phyloP scores from a whole-genome alignment of 2,113 vertebrate species.

The Mystacornis crossleyi region DNA sequence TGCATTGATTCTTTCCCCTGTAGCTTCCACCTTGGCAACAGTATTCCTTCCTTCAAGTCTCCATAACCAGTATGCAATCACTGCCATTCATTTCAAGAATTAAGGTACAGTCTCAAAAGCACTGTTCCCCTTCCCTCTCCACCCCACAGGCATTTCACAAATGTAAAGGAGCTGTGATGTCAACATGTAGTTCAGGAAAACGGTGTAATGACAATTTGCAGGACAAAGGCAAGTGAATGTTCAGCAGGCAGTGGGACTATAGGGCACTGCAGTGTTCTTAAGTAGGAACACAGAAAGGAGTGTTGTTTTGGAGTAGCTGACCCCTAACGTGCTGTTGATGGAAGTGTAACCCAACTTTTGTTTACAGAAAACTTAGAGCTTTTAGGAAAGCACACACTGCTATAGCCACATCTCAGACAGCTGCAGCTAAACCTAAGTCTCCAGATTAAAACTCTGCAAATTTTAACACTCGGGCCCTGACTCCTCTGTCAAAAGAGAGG shows the following conservation, averaged over 20 bases:
- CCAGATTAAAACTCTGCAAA: neutral
- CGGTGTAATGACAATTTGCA: neutral
- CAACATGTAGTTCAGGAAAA: neutral
- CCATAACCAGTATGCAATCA: neutral
- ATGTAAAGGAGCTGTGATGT: neutral
- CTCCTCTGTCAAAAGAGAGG: neutral
- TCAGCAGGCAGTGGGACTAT: neutral
- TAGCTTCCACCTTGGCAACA: neutral
- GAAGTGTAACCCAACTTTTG: neutral
- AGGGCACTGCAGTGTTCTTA: neutral
- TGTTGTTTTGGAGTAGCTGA: neutral
- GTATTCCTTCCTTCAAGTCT: neutral
- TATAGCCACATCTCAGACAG: neutral
- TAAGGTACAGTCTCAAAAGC: neutral
- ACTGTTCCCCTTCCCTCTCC: neutral
- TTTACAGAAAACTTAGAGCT: neutral
- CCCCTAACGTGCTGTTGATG: neutral
- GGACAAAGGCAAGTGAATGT: neutral
- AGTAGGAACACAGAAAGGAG: accelerated
- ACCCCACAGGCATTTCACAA: neutral
- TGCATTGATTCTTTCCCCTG: neutral
- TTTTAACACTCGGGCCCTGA: neutral
- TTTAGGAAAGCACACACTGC: accelerated
- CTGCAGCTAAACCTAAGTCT: neutral
- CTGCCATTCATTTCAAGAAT: neutral